A percentile compares a stretch with the other conserved stretches of the same genome.
phyloP scores from a whole-genome alignment of 64 coral and sea anemone species.

The Exaiptasia diaphana region DNA sequence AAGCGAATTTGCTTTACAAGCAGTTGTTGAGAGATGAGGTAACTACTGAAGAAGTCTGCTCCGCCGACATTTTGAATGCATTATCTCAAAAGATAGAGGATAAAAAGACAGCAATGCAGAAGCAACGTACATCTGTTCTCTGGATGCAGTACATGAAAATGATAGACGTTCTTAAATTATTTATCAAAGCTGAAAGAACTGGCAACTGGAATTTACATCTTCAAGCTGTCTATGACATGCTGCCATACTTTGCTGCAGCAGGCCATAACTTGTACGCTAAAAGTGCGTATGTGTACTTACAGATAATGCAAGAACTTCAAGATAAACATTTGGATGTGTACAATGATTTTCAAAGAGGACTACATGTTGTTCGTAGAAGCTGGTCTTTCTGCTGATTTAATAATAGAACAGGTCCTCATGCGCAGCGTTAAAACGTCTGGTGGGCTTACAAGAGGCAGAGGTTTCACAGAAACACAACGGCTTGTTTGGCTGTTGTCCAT shows the following conservation, averaged over 20 bases:
- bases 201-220: slow-evolving; percentile 10
- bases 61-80: neutral
- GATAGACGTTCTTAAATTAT: neutral
- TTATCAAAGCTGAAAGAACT: slow-evolving; percentile 12
- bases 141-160: slow-evolving; percentile 9
- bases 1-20: no score
- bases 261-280: slow-evolving; percentile 6
- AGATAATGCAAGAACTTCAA: neutral
- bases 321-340: neutral
- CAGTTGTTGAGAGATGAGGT: no score
- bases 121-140: neutral
- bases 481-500: slow-evolving; percentile 4
- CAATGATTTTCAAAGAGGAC: neutral
- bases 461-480: slow-evolving; percentile 26
- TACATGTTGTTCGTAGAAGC: neutral
- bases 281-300: neutral
- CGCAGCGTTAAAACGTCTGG: slow-evolving; percentile 26
- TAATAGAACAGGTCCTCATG: slow-evolving; percentile 13
- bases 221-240: neutral
- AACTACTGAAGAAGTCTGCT: neutral
- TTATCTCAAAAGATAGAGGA: neutral
- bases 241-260: slow-evolving; percentile 15
- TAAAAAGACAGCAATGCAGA: neutral
- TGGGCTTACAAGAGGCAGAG: slow-evolving; percentile 14
- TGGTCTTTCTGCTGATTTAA: neutral